phyloP scores from a whole-genome alignment of 2,113 vertebrate species.

The Poeciliopsis retropinna region DNA sequence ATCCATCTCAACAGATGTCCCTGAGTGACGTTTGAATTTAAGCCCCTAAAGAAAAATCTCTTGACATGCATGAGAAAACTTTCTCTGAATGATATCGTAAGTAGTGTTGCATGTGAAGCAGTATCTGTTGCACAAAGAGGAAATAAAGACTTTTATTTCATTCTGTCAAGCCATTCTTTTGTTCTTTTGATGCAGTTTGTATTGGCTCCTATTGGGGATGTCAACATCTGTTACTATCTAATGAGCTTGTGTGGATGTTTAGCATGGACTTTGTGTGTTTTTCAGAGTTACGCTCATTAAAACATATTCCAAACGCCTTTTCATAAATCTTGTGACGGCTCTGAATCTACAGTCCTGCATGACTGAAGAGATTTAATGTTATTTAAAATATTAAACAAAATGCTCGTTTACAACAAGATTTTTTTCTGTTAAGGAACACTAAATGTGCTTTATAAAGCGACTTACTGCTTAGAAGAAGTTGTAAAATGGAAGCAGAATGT shows the following conservation, averaged over 20 bases:
- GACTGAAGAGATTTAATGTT: not conserved
- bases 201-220: conserved; percentile 30
- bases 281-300: conserved; percentile 24
- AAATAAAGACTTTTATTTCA: conserved; percentile 27
- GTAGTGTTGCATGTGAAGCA: conserved; percentile 4
- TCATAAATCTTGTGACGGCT: not conserved
- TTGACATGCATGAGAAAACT: not conserved
- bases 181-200: conserved; percentile 46
- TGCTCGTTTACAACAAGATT: too few relatives aligned
- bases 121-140: conserved; percentile 25
- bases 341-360: conserved; percentile 9
- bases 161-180: conserved; percentile 21
- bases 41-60: not conserved
- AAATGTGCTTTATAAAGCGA: not conserved
- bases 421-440: not conserved
- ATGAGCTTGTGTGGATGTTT: conserved; percentile 33
- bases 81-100: conserved; percentile 14
- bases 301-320: conserved; percentile 10
- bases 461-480: not conserved
- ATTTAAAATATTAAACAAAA: conserved; percentile 3
- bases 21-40: not conserved
- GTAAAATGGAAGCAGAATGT: not conserved
- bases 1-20: conserved; percentile 1
- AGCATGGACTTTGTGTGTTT: conserved; percentile 20
- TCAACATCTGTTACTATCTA: conserved; percentile 49